Evolutionary conservation across 2,888 invertebrate species (phyloP).

Genomic region (Eristalis pertinax): DNA sequence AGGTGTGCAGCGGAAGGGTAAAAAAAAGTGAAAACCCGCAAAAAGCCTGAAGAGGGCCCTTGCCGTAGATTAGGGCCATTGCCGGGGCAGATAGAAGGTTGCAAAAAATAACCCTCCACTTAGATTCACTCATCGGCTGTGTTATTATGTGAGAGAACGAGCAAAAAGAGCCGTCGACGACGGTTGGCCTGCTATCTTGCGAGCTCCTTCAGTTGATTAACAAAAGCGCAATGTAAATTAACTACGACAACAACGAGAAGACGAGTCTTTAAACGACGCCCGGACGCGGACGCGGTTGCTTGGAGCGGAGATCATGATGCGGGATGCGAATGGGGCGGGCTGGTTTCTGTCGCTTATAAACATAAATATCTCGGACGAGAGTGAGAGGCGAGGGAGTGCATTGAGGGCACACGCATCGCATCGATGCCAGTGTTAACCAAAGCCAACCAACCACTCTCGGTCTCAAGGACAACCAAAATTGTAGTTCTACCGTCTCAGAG

Average conservation of each 20-base stretch:
- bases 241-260: constrained; percentile 64
- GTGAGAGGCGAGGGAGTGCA: constrained; percentile 6
- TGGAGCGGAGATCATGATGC: constrained; percentile 13
- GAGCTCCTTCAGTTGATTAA: constrained; percentile 65
- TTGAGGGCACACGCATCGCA: constrained; percentile 29
- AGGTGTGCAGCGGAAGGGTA: not conserved
- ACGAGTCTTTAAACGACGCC: constrained; percentile 58
- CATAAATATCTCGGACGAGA: constrained; percentile 49
- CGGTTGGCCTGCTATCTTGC: constrained; percentile 30
- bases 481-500: constrained; percentile 58
- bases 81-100: constrained; percentile 19
- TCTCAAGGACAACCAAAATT: constrained; percentile 69
- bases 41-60: constrained; percentile 15
- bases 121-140: constrained; percentile 63
- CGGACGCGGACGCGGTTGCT: constrained; percentile 9
- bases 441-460: constrained; percentile 31
- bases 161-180: constrained; percentile 8
- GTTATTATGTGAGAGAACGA: constrained; percentile 59
- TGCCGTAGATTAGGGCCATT: not conserved
- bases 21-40: constrained; percentile 5
- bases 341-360: constrained; percentile 54
- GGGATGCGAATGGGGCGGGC: constrained; percentile 57
- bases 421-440: constrained; percentile 40
- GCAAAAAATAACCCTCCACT: constrained; percentile 47
- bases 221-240: constrained; percentile 72